Percentiles rank a stretch among this genome's conserved stretches.
Evolutionary conservation across 2,113 vertebrate species (phyloP).

Genomic region (Halcyon senegalensis): DNA sequence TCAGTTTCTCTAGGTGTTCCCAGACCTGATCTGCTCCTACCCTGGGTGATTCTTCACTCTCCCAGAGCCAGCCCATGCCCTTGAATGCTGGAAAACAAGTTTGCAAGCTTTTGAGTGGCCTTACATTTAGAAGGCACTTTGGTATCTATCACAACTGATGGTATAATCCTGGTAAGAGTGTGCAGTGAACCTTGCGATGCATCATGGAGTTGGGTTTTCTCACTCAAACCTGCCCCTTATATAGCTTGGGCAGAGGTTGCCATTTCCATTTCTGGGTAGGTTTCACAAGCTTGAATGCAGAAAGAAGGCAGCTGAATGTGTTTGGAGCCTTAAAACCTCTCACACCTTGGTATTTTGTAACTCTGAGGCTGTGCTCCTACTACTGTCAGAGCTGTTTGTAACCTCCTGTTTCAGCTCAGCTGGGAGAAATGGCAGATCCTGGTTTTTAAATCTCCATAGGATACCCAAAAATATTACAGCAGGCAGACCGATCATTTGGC

Average conservation of each 20-base stretch:
- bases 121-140: neutral
- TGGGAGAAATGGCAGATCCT: neutral
- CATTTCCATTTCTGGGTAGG: neutral
- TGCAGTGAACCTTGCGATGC: neutral
- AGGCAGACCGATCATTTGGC: neutral
- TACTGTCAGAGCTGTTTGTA: neutral
- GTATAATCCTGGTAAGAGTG: neutral
- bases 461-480: neutral
- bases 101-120: neutral
- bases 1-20: too few relatives aligned
- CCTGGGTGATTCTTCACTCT: too few relatives aligned
- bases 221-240: neutral
- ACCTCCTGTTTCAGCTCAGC: neutral
- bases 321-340: neutral
- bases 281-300: neutral
- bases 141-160: neutral
- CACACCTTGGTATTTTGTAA: neutral
- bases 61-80: too few relatives aligned
- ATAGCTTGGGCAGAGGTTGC: neutral
- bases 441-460: neutral
- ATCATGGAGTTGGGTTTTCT: rapidly evolving
- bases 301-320: neutral
- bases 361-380: neutral
- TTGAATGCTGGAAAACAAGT: neutral
- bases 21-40: too few relatives aligned